A percentile compares a stretch with the other conserved stretches of the same genome.
Conservation (phyloP, 2,888 invertebrate genomes). For the Artemia sinica region DNA sequence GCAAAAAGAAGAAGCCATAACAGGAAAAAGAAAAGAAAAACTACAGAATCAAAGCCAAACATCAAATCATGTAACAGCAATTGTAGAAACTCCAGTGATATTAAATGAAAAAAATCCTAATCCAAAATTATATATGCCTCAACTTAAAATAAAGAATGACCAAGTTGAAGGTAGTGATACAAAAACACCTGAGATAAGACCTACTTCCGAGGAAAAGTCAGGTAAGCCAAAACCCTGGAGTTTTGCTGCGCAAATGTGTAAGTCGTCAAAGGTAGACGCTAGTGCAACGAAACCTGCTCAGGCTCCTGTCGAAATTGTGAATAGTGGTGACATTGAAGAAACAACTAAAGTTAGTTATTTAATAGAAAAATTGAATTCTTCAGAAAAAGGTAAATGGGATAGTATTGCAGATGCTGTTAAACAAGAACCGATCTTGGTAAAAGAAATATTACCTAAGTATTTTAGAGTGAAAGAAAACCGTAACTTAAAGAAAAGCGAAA, state of each 20-base stretch:
- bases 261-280: conserved; percentile 56
- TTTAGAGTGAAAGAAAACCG: conserved; percentile 15
- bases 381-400: conserved; percentile 22
- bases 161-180: too few relatives aligned
- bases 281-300: conserved; percentile 30
- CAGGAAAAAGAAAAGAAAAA: conserved; percentile 35
- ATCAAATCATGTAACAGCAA: too few relatives aligned
- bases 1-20: conserved; percentile 55
- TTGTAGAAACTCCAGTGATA: not conserved
- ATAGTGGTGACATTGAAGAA: not conserved
- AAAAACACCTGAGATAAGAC: not conserved
- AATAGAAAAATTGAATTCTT: conserved; percentile 16
- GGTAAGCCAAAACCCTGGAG: conserved; percentile 36
- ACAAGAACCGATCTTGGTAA: conserved; percentile 22
- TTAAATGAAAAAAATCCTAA: not conserved
- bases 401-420: conserved; percentile 21
- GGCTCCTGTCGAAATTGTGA: not conserved
- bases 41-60: not conserved
- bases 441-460: conserved; percentile 24
- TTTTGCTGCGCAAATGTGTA: conserved; percentile 42
- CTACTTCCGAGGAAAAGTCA: not conserved
- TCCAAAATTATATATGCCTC: too few relatives aligned
- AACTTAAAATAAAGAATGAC: too few relatives aligned
- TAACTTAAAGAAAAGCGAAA: not conserved
- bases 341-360: not conserved